Evolutionary conservation across 2,113 vertebrate genomes (phyloP).

Genomic region (Vidua macroura): DNA sequence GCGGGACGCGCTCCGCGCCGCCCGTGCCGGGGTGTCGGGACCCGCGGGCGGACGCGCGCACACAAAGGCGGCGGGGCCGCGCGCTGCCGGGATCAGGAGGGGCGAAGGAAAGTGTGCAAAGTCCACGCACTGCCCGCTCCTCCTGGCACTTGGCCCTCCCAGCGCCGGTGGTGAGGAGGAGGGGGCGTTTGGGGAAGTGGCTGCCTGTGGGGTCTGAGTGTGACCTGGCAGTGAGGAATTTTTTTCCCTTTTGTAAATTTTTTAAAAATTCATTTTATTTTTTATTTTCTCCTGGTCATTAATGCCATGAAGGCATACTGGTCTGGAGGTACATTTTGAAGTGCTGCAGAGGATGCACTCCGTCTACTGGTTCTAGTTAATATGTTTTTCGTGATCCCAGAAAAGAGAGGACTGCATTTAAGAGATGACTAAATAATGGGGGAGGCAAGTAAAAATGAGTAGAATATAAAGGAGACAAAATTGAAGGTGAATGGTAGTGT

Average conservation of each 20-base stretch:
- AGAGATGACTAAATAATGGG: constrained; percentile 53
- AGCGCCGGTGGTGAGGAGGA: background rate
- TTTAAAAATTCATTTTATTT: background rate
- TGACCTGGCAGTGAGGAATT: background rate
- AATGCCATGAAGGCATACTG: background rate
- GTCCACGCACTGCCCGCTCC: background rate
- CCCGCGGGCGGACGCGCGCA: background rate
- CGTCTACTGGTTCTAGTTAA: background rate
- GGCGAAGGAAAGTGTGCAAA: background rate
- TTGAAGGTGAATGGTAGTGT: background rate
- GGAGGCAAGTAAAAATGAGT: constrained; percentile 2
- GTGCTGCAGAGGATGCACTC: background rate
- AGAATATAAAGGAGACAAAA: background rate
- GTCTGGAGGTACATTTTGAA: background rate
- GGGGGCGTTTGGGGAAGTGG: background rate
- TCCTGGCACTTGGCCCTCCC: background rate
- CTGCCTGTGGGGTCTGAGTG: background rate
- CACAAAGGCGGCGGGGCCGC: background rate
- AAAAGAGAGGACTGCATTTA: constrained; percentile 39
- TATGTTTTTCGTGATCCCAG: constrained; percentile 20
- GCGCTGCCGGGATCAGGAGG: background rate
- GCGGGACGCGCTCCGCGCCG: constrained; percentile 9
- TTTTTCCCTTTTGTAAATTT: background rate
- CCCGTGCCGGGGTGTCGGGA: background rate
- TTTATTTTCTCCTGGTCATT: background rate